These are phyloP conservation scores for Yasuhikotakia modesta DNA, from an alignment of 2,797 vertebrate species.

Conservation along the genomic window DNA sequence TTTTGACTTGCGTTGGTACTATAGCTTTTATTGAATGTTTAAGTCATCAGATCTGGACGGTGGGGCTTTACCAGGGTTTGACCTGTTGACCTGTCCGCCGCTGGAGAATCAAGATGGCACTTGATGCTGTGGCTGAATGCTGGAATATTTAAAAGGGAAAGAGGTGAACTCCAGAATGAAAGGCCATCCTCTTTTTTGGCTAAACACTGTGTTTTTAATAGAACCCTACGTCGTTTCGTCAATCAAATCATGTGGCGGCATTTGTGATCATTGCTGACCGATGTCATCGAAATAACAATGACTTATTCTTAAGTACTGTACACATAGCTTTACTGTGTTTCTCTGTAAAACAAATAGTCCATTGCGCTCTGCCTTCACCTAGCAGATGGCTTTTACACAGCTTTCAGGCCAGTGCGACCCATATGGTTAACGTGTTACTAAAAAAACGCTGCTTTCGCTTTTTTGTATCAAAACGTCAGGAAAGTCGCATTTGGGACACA, in stretches of 20 bases:
- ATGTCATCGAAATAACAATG: constrained; percentile 74
- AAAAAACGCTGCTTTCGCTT: constrained; percentile 80
- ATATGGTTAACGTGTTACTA: constrained; percentile 73
- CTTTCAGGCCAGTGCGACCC: constrained; percentile 74
- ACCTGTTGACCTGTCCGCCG: constrained; percentile 67
- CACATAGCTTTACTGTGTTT: constrained; percentile 81
- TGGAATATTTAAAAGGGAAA: constrained; percentile 80
- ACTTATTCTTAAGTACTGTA: constrained; percentile 81
- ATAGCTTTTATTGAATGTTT: constrained; percentile 71
- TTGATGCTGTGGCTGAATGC: constrained; percentile 81
- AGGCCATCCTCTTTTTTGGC: constrained; percentile 70
- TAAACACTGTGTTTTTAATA: constrained; percentile 55
- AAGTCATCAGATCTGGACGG: constrained; percentile 65
- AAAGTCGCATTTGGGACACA: constrained; percentile 75
- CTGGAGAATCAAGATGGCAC: constrained; percentile 72
- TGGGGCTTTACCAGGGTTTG: constrained; percentile 56
- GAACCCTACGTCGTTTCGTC: constrained; percentile 42
- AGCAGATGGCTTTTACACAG: constrained; percentile 69
- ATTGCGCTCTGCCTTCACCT: constrained; percentile 65
- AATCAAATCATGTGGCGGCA: constrained; percentile 60
- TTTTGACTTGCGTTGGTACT: constrained; percentile 78
- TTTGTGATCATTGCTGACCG: constrained; percentile 64
- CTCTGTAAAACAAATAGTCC: constrained; percentile 61
- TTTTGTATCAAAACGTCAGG: constrained; percentile 67
- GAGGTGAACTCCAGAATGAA: constrained; percentile 69